These are phyloP conservation scores for Dasypolia templi DNA, from an alignment of 2,888 invertebrate species.

Conservation along the genomic window DNA sequence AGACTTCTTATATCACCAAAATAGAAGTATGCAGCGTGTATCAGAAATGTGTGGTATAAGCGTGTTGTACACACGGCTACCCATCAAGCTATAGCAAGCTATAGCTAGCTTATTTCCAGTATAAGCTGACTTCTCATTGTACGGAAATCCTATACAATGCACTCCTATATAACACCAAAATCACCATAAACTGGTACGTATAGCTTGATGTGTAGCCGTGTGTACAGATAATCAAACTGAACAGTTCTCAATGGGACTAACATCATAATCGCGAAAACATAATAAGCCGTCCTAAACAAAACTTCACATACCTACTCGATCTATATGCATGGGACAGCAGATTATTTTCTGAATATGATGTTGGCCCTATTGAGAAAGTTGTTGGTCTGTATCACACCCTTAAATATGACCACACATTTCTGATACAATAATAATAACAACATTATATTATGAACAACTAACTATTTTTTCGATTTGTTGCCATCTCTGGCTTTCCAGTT, in stretches of 20 bases:
- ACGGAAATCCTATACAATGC: no score
- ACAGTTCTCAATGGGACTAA: not conserved
- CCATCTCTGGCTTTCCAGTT: conserved; percentile 82
- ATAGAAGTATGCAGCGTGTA: not conserved
- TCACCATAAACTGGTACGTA: no score
- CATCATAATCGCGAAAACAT: not conserved
- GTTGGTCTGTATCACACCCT: not conserved
- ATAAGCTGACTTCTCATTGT: no score
- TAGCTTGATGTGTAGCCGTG: no score
- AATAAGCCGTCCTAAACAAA: not conserved
- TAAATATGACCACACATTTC: conserved; percentile 2
- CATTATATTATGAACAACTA: conserved; percentile 40
- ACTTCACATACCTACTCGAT: not conserved
- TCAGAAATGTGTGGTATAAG: not conserved
- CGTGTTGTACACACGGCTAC: no score
- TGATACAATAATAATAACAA: conserved; percentile 18
- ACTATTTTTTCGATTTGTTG: conserved; percentile 78
- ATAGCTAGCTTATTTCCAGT: no score
- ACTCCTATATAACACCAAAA: no score
- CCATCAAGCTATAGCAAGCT: no score
- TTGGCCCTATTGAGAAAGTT: not conserved
- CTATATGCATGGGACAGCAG: no score
- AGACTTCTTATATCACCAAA: conserved; percentile 13
- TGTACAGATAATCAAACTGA: no score
- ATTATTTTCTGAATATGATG: not conserved